Percentiles rank a stretch among this genome's conserved stretches.
Evolutionary conservation across 2,797 vertebrate genomes (phyloP).

Genomic region (Protonibea diacanthus): DNA sequence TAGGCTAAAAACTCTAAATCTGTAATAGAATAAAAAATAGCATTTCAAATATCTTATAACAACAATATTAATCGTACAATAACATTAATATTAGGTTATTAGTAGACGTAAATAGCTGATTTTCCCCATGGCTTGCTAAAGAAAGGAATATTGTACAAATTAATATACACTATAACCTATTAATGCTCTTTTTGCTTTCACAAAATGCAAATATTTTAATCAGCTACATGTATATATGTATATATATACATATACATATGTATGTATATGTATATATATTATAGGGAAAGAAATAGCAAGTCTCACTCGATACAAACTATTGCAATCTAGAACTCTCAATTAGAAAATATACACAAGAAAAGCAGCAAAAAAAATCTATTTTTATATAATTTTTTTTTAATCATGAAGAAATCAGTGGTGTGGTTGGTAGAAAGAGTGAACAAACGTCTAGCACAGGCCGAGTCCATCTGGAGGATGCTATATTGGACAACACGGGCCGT

Average conservation of each 20-base stretch:
- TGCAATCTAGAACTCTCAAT: constrained; percentile 83
- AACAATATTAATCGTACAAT: constrained; percentile 83
- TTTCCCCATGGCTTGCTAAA: constrained; percentile 83
- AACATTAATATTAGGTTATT: constrained; percentile 88
- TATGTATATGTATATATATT: constrained; percentile 16
- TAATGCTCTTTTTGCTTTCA: constrained; percentile 76
- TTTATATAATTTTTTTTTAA: constrained; percentile 70
- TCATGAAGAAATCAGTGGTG: constrained; percentile 86
- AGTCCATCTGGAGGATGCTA: constrained; percentile 67
- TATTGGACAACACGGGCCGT: constrained; percentile 44
- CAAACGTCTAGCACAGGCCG: constrained; percentile 59
- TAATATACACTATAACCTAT: constrained; percentile 77
- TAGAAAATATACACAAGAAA: constrained; percentile 85
- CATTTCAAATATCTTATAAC: constrained; percentile 92
- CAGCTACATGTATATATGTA: constrained; percentile 57
- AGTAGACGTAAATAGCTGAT: constrained; percentile 85
- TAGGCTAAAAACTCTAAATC: constrained; percentile 98
- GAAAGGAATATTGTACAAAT: constrained; percentile 80
- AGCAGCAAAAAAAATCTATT: constrained; percentile 84
- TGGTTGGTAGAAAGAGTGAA: constrained; percentile 76
- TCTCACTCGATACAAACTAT: constrained; percentile 77
- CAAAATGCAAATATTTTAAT: constrained; percentile 77
- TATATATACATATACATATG: constrained; percentile 35
- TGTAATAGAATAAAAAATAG: constrained; percentile 99
- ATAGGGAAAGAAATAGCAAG: constrained; percentile 66